Conservation (phyloP, 2,797 vertebrate species). For the Oreochromis mossambicus region DNA sequence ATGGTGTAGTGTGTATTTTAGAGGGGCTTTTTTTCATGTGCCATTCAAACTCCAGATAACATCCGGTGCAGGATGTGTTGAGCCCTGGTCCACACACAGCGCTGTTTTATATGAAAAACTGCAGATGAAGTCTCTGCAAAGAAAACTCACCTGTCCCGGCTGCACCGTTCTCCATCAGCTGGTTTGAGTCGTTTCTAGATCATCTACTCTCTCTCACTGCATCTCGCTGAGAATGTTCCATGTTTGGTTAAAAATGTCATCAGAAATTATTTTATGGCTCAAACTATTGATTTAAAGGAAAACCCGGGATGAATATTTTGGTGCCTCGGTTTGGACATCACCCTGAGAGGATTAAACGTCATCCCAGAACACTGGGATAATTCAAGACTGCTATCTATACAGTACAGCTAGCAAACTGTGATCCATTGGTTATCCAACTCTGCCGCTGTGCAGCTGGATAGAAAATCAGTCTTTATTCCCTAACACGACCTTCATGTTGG, state of each 20-base stretch:
- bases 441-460: not conserved
- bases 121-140: not conserved
- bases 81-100: not conserved
- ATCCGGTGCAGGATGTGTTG: not conserved
- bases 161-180: not conserved
- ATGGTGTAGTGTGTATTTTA: not conserved
- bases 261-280: not conserved
- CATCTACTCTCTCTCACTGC: not conserved
- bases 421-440: not conserved
- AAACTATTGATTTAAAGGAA: not conserved
- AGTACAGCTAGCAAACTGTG: not conserved
- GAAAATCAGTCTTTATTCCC: not conserved
- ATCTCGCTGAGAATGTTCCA: not conserved
- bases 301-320: not conserved
- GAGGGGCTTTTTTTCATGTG: not conserved
- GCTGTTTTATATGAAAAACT: not conserved
- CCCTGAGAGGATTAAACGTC: not conserved
- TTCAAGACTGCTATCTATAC: not conserved
- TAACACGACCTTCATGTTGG: not conserved
- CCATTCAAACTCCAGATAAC: not conserved
- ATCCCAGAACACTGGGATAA: not conserved
- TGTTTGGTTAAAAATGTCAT: not conserved
- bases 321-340: not conserved
- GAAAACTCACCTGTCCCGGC: not conserved
- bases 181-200: not conserved